Base-by-base conservation (phyloP, 2,888 invertebrate species). In the Celastrina argiolus region DNA sequence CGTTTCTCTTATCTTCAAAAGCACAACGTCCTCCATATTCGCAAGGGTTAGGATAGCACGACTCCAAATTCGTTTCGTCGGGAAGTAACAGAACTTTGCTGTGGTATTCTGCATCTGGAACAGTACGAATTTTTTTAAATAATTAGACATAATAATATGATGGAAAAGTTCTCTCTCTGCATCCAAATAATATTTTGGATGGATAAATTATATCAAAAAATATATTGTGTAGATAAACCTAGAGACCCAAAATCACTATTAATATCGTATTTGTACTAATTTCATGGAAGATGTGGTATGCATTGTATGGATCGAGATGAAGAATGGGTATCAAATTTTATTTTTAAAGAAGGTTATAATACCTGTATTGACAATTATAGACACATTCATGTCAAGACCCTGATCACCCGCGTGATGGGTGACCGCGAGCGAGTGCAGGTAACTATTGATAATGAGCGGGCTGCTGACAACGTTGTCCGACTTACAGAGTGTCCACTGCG, bases 21-120 rank as follows among this genome's bases (percentile, higher is more conserved):
- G 93, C 84, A 78, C 96, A 96, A 74, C 92, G 93, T 0, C 96
- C 96, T 12, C 92, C 93, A 78, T 95, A 93, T 69, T 93, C 85
- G 75, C 96, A 96, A 0, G 95, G 95, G 83, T 95, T 95, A 0
- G 95, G 95, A 64, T 91, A 88, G 79, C 96, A 96, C 0, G 94
- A 92, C 76, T 95, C 95, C 59, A 94, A 84, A 68, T 81, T 91
- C 31, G 89, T 89, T 66, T 93, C 93, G 56, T 93, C 93, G 0
- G 91, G 83, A 28, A 92, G 89, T 63, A 92, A 87, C 65, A 94
- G 82, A 67, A 95, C 82, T 83, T 95, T 95, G 71, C 84, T 90
- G 79, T 93, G 93, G 80, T 93, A 94, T 69, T 93, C 93, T 12
- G 92, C 89, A 82, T 95, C 95, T 91, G 81, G 63, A 87, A 74